These are phyloP conservation scores for Papilio gigon DNA, from an alignment of 2,888 invertebrate species.

Conservation along the genomic window DNA sequence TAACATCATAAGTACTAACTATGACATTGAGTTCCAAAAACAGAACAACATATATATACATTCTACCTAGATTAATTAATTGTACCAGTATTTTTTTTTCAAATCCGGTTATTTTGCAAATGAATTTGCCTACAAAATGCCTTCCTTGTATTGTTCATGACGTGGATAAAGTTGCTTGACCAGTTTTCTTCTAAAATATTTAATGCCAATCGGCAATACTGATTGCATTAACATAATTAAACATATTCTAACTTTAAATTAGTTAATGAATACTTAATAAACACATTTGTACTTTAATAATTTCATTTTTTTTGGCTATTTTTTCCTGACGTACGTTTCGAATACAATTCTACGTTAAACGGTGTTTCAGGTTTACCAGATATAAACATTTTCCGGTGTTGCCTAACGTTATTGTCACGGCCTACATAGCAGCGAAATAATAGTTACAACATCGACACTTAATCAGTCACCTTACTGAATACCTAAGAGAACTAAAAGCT, in stretches of 20 bases:
- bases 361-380: conserved; percentile 25
- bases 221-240: neutral
- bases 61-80: neutral
- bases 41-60: neutral
- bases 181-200: conserved; percentile 6
- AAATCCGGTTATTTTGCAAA: conserved; percentile 34
- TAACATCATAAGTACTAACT: neutral
- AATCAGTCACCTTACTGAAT: conserved; percentile 22
- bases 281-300: too few relatives aligned
- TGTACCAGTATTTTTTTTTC: neutral
- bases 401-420: conserved; percentile 40
- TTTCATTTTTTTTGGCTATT: too few relatives aligned
- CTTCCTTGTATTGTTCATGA: conserved; percentile 14
- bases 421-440: conserved; percentile 39
- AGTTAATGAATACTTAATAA: too few relatives aligned
- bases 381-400: conserved; percentile 34
- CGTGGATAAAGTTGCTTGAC: conserved; percentile 21
- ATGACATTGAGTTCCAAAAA: neutral
- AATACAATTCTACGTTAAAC: neutral
- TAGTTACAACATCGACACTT: conserved; percentile 34
- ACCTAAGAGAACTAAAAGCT: neutral
- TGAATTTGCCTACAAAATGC: neutral
- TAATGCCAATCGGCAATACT: neutral
- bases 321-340: too few relatives aligned
- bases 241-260: too few relatives aligned